These are phyloP conservation scores for Marisa cornuarietis DNA, from an alignment of 1,140 invertebrate genomes.

Conservation along the genomic window DNA sequence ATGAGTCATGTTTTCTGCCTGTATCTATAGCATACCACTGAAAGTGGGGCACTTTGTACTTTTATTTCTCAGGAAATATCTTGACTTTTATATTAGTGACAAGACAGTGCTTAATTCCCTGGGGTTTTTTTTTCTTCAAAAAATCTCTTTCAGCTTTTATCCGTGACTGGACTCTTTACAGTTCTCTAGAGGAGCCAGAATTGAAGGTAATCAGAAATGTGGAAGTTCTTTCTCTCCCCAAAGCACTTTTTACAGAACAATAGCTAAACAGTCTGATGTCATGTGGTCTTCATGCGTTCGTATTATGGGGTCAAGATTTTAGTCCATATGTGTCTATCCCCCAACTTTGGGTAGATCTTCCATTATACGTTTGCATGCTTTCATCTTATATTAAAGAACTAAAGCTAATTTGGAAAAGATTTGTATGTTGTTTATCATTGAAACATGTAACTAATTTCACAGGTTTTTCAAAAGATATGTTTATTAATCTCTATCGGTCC, in stretches of 20 bases:
- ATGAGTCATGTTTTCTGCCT: neutral
- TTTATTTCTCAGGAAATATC: neutral
- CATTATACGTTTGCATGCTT: no score
- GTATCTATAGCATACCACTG: neutral
- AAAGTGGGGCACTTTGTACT: no score
- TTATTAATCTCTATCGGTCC: neutral
- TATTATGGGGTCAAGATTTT: no score
- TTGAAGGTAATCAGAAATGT: constrained; percentile 37
- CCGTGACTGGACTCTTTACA: constrained; percentile 60
- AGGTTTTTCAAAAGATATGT: neutral
- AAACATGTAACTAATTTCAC: neutral
- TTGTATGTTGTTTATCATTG: neutral
- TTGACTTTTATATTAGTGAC: constrained; percentile 5
- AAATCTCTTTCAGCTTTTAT: constrained; percentile 48
- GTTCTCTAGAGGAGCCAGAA: constrained; percentile 56
- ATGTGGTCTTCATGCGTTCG: no score
- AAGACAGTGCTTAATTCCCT: neutral
- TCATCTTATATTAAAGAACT: no score
- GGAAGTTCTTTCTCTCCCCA: no score
- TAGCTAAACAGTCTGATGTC: no score
- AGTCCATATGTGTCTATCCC: no score
- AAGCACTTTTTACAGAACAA: no score
- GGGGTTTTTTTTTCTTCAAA: neutral
- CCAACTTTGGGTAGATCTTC: no score
- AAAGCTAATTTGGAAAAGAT: no score